Evolutionary conservation across 2,888 invertebrate genomes (phyloP).

Genomic region (Seira sanloemensis): DNA sequence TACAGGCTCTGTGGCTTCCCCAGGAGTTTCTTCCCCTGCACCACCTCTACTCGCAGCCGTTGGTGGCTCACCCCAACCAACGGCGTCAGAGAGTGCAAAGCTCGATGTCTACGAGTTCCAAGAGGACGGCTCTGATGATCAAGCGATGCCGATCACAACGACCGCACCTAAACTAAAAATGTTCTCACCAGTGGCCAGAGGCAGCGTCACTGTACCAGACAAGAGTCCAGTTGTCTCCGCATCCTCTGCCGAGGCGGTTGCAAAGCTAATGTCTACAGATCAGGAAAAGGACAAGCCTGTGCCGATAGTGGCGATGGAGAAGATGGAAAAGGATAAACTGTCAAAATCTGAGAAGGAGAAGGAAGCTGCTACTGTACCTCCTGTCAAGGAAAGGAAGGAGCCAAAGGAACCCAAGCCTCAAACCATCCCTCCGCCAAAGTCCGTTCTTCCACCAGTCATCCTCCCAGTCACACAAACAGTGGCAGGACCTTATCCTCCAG

Average conservation of each 20-base stretch:
- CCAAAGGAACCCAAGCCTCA: background rate
- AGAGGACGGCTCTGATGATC: slow-evolving; percentile 66
- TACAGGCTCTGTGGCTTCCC: slow-evolving; percentile 74
- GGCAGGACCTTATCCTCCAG: background rate
- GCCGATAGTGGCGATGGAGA: slow-evolving; percentile 33
- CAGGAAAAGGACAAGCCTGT: slow-evolving; percentile 31
- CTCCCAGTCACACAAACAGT: background rate
- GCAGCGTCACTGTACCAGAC: slow-evolving; percentile 51
- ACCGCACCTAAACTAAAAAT: slow-evolving; percentile 71
- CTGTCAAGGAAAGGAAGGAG: background rate
- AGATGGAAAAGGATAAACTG: slow-evolving; percentile 2
- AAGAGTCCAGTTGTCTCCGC: slow-evolving; percentile 22
- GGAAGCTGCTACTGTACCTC: background rate
- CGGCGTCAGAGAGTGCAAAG: slow-evolving; percentile 39
- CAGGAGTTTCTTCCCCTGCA: slow-evolving; percentile 48
- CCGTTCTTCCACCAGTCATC: background rate
- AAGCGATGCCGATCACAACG: slow-evolving; percentile 15
- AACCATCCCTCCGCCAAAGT: background rate
- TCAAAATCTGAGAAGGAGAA: background rate
- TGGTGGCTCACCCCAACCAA: slow-evolving; percentile 45
- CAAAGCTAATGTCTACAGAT: slow-evolving; percentile 11
- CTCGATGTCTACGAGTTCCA: slow-evolving; percentile 71
- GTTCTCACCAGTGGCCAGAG: slow-evolving; percentile 69
- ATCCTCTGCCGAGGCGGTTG: slow-evolving; percentile 19
- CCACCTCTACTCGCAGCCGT: slow-evolving; percentile 44